Base-by-base conservation (phyloP, 2,888 invertebrate species). In the Cephus rjabovi region DNA sequence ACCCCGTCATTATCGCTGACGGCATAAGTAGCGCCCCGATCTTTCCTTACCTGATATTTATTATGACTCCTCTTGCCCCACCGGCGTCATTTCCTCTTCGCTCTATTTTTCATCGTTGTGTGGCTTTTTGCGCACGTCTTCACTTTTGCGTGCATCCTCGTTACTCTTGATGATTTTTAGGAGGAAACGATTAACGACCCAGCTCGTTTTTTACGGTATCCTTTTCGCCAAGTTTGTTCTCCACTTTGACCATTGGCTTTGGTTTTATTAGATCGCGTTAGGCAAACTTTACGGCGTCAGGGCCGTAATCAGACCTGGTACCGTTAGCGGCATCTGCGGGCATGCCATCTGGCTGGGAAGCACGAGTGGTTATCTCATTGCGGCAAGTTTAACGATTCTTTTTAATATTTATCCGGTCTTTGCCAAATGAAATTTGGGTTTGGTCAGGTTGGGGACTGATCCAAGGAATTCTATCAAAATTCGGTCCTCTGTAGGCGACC, bases 1-100 rank as follows among this genome's bases (percentile, higher is more conserved):
- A 91, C 87, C 91, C 91, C 88, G 87, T 91, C 89, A 91, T 91
- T 91, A 91, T 88, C 89, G 89, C 89, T 91, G 91, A 91, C 91
- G 90, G 89, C 89, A 89, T 91, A 90, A 91, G 90, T 91, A 90
- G 90, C 89, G 87, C 87, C 87, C 86, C 79, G 75, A 79, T 80
- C 80, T 77, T 82, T 81, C 78, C 83, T 86, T 83, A 83, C 81
- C 85, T 86, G 84, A 89, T 90, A 89, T 90, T 91, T 90, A 90
- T 90, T 89, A 86, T 84, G 81, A 85, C 83, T 80, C 30, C 81
- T 76, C 79, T 34, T 31, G 12, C 75, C 71, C 78, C 77, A 56
- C 76, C 34, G 71, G 33, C 71, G 31, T 34, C 33, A 31, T 12
- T 12, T 33, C 33, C 33, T 83, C 82, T 84, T 56, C 56, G 6